Conservation (phyloP, 2,797 vertebrate genomes). For the Molothrus ater region DNA sequence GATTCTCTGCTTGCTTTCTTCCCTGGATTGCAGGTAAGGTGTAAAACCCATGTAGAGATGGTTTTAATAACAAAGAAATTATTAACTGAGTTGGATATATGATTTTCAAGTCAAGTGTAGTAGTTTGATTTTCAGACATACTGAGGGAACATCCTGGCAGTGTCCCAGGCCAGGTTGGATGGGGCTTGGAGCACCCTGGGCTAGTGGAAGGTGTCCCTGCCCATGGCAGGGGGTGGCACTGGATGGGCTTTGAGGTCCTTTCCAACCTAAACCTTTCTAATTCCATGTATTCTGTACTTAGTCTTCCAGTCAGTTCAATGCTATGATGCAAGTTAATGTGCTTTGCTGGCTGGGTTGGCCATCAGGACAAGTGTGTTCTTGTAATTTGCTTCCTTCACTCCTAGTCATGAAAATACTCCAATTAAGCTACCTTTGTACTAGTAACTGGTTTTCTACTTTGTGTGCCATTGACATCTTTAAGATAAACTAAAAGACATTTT, state of each 20-base stretch:
- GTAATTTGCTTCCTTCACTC: neutral
- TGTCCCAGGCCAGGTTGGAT: rapidly evolving
- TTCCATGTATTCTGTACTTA: neutral
- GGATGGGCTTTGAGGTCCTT: neutral
- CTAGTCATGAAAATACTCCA: neutral
- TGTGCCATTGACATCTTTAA: neutral
- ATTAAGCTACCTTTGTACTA: neutral
- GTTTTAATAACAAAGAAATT: neutral
- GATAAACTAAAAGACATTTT: neutral
- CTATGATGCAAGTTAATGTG: neutral
- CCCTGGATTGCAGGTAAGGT: slow-evolving; percentile 91
- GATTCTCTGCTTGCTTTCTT: slow-evolving; percentile 97
- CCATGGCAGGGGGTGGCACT: neutral
- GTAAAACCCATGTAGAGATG: neutral
- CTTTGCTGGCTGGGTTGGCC: neutral
- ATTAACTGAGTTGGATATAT: neutral
- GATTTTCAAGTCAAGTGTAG: neutral
- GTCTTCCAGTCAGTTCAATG: neutral
- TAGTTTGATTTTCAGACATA: neutral
- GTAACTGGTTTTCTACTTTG: neutral
- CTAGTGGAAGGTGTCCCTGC: neutral
- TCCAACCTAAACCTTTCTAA: neutral
- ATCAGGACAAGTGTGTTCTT: neutral
- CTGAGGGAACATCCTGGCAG: neutral
- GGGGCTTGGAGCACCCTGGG: neutral